phyloP scores from a whole-genome alignment of 2,888 invertebrate species.

The Blastobasis adustella region DNA sequence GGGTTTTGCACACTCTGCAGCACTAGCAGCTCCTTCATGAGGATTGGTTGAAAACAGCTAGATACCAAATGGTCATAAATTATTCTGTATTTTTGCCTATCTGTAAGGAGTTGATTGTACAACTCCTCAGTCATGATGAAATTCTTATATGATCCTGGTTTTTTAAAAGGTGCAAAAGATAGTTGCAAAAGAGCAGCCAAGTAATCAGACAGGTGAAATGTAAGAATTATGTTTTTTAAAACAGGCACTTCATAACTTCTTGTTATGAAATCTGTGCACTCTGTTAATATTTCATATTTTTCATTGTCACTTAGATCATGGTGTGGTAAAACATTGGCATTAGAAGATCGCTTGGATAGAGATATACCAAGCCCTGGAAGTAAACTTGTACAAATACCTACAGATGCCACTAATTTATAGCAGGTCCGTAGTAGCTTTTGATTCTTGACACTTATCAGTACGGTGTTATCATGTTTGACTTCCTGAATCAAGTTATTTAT shows the following conservation, averaged over 20 bases:
- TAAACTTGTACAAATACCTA: constrained; percentile 80
- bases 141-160: constrained; percentile 61
- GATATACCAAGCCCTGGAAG: constrained; percentile 78
- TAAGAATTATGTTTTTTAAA: constrained; percentile 71
- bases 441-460: constrained; percentile 79
- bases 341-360: constrained; percentile 53
- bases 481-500: constrained; percentile 47
- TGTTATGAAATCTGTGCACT: constrained; percentile 63
- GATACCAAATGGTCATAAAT: constrained; percentile 68
- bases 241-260: constrained; percentile 63
- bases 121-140: constrained; percentile 74
- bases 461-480: constrained; percentile 37
- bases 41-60: constrained; percentile 74
- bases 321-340: constrained; percentile 32
- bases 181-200: constrained; percentile 82
- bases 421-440: constrained; percentile 77
- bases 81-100: constrained; percentile 64
- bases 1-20: constrained; percentile 71
- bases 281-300: constrained; percentile 65
- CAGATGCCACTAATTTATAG: constrained; percentile 76
- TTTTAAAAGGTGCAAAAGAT: constrained; percentile 78
- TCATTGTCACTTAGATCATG: constrained; percentile 58
- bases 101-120: constrained; percentile 62
- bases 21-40: constrained; percentile 82
- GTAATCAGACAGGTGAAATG: constrained; percentile 75